Percentiles rank a stretch among this genome's conserved stretches.
phyloP scores from a whole-genome alignment of 2,888 invertebrate species.

The Oscheius sp. region DNA sequence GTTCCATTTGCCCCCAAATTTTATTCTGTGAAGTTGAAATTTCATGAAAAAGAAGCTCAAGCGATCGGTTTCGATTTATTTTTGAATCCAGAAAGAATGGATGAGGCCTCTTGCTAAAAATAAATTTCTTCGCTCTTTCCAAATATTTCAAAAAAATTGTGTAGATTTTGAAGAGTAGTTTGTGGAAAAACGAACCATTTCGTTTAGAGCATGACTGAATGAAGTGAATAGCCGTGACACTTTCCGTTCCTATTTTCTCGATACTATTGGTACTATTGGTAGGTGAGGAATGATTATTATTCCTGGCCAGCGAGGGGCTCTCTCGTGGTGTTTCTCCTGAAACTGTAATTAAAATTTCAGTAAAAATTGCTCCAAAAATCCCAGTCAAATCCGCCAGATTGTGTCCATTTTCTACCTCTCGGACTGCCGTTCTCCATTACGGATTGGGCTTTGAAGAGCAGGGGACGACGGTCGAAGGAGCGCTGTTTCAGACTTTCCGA shows the following conservation, averaged over 20 bases:
- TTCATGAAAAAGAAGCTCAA: too few relatives aligned
- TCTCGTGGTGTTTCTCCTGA: conserved; percentile 47
- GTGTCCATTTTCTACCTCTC: conserved; percentile 34
- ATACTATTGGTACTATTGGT: conserved; percentile 45
- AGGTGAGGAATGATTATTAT: conserved; percentile 32
- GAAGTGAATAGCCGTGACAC: conserved; percentile 62
- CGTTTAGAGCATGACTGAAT: conserved; percentile 60
- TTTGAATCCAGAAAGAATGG: too few relatives aligned
- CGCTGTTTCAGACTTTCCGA: conserved; percentile 26
- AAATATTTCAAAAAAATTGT: too few relatives aligned
- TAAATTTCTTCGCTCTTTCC: too few relatives aligned
- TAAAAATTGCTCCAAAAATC: neutral
- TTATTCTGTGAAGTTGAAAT: neutral
- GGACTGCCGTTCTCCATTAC: conserved; percentile 52
- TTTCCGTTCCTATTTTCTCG: conserved; percentile 46
- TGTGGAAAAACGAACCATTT: conserved; percentile 46
- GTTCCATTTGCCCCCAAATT: too few relatives aligned
- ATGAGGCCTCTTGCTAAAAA: too few relatives aligned
- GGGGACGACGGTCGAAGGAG: conserved; percentile 49
- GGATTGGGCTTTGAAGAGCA: conserved; percentile 65
- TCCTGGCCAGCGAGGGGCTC: conserved; percentile 23
- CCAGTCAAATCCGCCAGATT: neutral
- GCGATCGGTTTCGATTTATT: too few relatives aligned
- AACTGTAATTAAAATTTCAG: neutral
- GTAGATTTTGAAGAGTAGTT: too few relatives aligned